Base-by-base conservation (phyloP, 2,797 vertebrate species). In the Enteromius argenteus region DNA sequence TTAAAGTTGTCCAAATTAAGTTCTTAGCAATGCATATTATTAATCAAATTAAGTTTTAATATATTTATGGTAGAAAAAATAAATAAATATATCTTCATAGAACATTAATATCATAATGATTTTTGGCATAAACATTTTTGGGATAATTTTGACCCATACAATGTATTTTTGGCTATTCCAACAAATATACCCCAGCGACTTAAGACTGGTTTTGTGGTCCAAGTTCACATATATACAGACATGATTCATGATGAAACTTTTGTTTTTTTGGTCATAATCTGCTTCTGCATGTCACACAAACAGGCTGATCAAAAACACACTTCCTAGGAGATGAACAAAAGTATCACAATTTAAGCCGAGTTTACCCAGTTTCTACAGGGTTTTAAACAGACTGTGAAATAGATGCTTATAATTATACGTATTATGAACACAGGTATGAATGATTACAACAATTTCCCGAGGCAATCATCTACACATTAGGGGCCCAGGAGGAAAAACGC, bases 391-490 rank as follows among this genome's bases (percentile, higher is more conserved):
- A 81, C 35, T 76, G 62, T 67, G 62, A 68, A 77, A 76, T n/a
- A 17, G 46, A 83, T 68, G 46, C 60, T 76, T 58, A 76, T 76
- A 76, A 83, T 83, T 76, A 75, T 76, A 75, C 1, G 35, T 67
- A 76, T 83, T 76, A 75, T 42, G 46, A 83, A 67, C 60, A 17
- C 13, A 42, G 23, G 81, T n/a, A 68, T 56, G 62, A 58, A 53
- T 58, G 49, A 77, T 83, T 68, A 77, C 62, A 68, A 76, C n/a
- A 68, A n/a, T 9, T 62, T 83, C 81, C 73, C 2, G 62, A 77
- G 81, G 81, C 72, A 83, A 83, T 83, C 81, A 58, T 68, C 62
- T 56, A 35, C 81, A 83, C 60, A 76, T 83, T 83, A 83, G 72
- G 35, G 49, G 73, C 60, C 56, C n/a, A 14, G 62, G 23, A 75